phyloP scores from a whole-genome alignment of 2,113 vertebrate genomes.

The Struthio camelus region DNA sequence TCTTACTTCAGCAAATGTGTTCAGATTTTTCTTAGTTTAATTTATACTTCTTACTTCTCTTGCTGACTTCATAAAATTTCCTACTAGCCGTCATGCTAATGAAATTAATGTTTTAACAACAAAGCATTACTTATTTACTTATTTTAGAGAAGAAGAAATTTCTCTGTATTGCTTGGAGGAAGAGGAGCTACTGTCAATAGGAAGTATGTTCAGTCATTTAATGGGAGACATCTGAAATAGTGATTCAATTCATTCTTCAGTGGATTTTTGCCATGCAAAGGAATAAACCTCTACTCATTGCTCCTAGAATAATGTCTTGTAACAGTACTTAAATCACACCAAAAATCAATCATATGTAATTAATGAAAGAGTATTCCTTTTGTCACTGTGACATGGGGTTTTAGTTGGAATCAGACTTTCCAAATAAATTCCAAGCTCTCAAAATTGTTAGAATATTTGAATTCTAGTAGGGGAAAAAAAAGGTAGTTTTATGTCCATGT shows the following conservation, averaged over 20 bases:
- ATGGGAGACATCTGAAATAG: background rate
- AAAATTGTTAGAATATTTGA: background rate
- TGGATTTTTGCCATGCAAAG: background rate
- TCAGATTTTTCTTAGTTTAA: background rate
- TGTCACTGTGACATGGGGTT: background rate
- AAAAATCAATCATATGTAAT: background rate
- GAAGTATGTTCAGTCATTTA: background rate
- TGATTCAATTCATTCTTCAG: background rate
- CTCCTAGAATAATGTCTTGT: background rate
- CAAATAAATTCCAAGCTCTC: background rate
- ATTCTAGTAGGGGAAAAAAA: background rate
- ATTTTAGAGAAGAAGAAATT: background rate
- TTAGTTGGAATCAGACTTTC: background rate
- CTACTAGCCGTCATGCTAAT: background rate
- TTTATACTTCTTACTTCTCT: background rate
- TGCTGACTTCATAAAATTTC: background rate
- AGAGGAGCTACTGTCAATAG: background rate
- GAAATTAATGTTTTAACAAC: constrained; percentile 9
- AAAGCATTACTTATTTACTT: background rate
- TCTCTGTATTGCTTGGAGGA: background rate
- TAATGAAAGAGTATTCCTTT: background rate
- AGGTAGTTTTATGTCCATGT: background rate
- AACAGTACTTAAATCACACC: background rate
- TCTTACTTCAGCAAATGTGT: background rate
- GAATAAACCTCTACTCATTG: background rate